These are phyloP conservation scores for Dyspetes luteomarginatus DNA, from an alignment of 2,888 invertebrate genomes.

Conservation along the genomic window DNA sequence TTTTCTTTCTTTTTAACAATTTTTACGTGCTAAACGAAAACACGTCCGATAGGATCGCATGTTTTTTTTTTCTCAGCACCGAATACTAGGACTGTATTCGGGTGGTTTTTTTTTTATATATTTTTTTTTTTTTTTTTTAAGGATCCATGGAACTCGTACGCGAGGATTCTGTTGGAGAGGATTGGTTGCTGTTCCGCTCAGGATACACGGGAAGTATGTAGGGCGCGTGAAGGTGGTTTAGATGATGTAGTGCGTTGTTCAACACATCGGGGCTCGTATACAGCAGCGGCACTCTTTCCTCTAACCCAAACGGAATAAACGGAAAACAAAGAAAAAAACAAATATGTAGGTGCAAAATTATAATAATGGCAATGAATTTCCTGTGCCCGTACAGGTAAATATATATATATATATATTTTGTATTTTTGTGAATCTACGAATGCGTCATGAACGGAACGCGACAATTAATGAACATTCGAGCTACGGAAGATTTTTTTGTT, in stretches of 20 bases:
- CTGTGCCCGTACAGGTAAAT: constrained; percentile 66
- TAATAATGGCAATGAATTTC: constrained; percentile 73
- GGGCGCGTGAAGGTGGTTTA: constrained; percentile 79
- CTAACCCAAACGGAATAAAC: constrained; percentile 78
- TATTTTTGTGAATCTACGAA: constrained; percentile 47
- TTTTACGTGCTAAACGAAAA: constrained; percentile 57
- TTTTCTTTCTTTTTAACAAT: constrained; percentile 43
- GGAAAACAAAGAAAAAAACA: constrained; percentile 74
- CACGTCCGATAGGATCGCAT: constrained; percentile 55
- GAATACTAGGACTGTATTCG: constrained; percentile 62
- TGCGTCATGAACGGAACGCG: constrained; percentile 10
- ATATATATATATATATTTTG: constrained; percentile 7
- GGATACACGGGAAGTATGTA: constrained; percentile 76
- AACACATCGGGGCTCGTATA: constrained; percentile 82
- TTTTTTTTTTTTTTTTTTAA: constrained; percentile 51
- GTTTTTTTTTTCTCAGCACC: constrained; percentile 46
- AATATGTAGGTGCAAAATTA: constrained; percentile 75
- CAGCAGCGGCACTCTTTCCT: constrained; percentile 83
- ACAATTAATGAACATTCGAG: constrained; percentile 16
- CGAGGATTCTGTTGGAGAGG: constrained; percentile 75
- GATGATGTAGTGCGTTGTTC: constrained; percentile 82
- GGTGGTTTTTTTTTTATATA: constrained; percentile 57
- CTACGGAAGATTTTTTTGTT: neutral
- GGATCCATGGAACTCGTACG: constrained; percentile 70
- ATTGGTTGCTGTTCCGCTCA: constrained; percentile 75